Evolutionary conservation across 2,113 vertebrate genomes (phyloP), one percentile per base, ranked within the genome.

Genomic region (Syrmaticus mikado): DNA sequence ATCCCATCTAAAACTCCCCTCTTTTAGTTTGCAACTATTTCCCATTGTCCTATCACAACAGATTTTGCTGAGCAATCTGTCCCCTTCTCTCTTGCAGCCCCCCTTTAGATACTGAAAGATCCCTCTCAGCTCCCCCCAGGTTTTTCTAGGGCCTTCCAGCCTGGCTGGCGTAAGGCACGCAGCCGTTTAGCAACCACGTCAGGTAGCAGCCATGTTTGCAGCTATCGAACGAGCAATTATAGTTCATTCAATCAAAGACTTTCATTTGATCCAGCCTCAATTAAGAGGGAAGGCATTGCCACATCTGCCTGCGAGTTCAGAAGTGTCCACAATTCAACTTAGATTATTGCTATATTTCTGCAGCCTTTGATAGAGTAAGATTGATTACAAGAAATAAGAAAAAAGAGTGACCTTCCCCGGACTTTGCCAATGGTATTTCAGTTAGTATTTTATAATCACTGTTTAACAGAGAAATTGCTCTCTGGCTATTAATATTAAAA

Each of bases 361-460:
- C 67, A 91, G 92, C 61, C 96, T 97, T 97, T 89, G 91, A 91
- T 78, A 84, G 76, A 78, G 65, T n/a, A 90, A 97, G 88, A 97
- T 80, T 97, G 96, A 97, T 97, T 94, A 82, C 66, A 92, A 77
- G 83, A 87, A 95, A 85, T 65, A 90, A 96, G 94, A 87, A 94
- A 91, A 92, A 95, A 88, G 60, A 76, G 58, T 77, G 81, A 95
- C 89, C 88, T 97, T 96, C 66, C 24, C 70, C 57, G 17, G 92
- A 64, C 60, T 89, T 95, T 62, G 65, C 74, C 85, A 80, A 17
- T 28, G 85, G 66, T 97, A 95, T 97, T 97, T 95, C 96, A 21
- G 50, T 95, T 97, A 97, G 96, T 90, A 87, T 97, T 98, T 98
- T 96, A 95, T 97, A 97, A 98, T 97, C 96, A 93, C 92, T 90